Conservation (phyloP, 2,888 invertebrate species). For the Sepioteuthis lessoniana region DNA sequence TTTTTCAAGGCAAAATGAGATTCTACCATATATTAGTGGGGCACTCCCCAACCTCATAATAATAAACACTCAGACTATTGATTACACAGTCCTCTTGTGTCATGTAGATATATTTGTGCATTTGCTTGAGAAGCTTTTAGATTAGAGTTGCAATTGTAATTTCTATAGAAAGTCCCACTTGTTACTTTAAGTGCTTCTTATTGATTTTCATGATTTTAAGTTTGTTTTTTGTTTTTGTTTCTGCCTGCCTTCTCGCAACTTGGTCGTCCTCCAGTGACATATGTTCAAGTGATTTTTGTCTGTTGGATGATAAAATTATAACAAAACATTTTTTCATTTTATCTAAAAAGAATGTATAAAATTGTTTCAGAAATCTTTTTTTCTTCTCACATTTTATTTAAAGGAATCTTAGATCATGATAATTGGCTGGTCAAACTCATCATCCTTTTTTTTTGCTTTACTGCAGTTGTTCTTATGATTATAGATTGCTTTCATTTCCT, state of each 20-base stretch:
- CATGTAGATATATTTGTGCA: conserved; percentile 16
- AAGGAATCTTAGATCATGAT: background rate
- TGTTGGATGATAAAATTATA: background rate
- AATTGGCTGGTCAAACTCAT: background rate
- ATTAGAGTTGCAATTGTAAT: background rate
- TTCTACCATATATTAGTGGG: too few species aligned
- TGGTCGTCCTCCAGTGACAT: background rate
- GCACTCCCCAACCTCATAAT: too few species aligned
- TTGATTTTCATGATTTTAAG: background rate
- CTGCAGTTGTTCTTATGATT: too few species aligned
- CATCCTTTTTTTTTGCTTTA: background rate
- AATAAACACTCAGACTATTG: background rate
- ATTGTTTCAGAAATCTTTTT: too few species aligned
- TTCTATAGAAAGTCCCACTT: conserved; percentile 36
- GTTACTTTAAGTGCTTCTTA: background rate
- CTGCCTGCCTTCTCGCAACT: too few species aligned
- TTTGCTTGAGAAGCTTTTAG: background rate
- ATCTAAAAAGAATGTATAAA: background rate
- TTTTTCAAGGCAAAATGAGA: background rate
- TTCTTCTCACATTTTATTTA: background rate
- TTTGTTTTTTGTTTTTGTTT: background rate
- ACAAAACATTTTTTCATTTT: background rate
- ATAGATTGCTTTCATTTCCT: too few species aligned
- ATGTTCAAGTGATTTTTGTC: background rate
- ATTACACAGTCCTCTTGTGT: conserved; percentile 2